Evolutionary conservation across 2,797 vertebrate genomes (phyloP).

Genomic region (Crocidura indochinensis): DNA sequence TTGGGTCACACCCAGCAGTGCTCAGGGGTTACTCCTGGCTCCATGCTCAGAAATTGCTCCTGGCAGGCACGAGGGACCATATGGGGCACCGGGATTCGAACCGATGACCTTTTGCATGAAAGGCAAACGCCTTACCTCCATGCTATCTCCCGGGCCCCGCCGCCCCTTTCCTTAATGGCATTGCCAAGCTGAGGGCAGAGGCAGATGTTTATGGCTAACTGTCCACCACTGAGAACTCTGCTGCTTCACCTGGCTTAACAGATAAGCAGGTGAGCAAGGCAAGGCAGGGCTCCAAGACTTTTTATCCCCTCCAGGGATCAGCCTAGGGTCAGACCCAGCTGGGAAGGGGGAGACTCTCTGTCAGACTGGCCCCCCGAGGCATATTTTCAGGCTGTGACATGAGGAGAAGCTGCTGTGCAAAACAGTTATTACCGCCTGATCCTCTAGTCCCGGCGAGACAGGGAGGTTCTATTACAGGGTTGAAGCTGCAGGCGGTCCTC

Average conservation of each 20-base stretch:
- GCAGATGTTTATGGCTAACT: neutral
- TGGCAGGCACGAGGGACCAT: too few species aligned
- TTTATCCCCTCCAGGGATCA: neutral
- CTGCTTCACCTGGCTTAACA: neutral
- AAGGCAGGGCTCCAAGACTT: neutral
- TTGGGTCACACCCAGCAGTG: too few species aligned
- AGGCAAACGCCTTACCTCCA: too few species aligned
- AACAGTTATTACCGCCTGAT: constrained; percentile 58
- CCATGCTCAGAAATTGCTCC: too few species aligned
- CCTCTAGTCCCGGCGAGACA: neutral
- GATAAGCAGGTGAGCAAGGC: neutral
- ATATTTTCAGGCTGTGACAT: constrained; percentile 48
- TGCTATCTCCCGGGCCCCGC: too few species aligned
- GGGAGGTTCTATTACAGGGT: constrained; percentile 68
- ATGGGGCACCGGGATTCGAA: too few species aligned
- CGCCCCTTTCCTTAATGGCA: too few species aligned
- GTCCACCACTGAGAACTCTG: too few species aligned
- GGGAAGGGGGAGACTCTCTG: neutral
- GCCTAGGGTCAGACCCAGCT: constrained; percentile 40
- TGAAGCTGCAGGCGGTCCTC: neutral
- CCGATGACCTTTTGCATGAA: too few species aligned
- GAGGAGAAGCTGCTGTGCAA: constrained; percentile 43
- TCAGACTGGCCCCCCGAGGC: neutral
- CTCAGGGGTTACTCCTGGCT: too few species aligned
- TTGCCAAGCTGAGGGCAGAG: neutral